Conservation (phyloP, 2,888 invertebrate species). For the Pelosia muscerda region DNA sequence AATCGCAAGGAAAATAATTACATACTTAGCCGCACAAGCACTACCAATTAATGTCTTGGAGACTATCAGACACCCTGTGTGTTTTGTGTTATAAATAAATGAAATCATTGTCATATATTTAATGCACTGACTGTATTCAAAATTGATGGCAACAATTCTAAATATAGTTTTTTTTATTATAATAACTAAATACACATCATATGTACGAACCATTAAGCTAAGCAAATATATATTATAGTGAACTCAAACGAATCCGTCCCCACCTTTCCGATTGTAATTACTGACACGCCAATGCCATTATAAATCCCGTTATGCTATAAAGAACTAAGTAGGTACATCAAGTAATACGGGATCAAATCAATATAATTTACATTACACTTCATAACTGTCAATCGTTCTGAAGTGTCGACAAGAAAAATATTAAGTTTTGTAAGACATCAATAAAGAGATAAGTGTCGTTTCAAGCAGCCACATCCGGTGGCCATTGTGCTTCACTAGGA, state of each 20-base stretch:
- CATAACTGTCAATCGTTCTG: conserved; percentile 69
- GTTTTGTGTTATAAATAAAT: too few species aligned
- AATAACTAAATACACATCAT: not conserved
- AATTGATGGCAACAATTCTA: too few species aligned
- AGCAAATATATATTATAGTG: not conserved
- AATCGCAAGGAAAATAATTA: too few species aligned
- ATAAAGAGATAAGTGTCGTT: conserved; percentile 86
- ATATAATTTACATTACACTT: conserved; percentile 63
- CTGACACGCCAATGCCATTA: conserved; percentile 13
- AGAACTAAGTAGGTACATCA: conserved; percentile 31
- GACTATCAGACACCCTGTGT: too few species aligned
- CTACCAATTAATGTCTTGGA: too few species aligned
- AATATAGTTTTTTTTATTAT: too few species aligned
- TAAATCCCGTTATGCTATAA: conserved; percentile 29
- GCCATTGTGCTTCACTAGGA: conserved; percentile 81
- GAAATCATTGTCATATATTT: too few species aligned
- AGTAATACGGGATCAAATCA: conserved; percentile 47
- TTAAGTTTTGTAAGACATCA: conserved; percentile 84
- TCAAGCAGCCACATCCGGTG: conserved; percentile 85
- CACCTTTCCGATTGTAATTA: not conserved
- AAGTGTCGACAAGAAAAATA: conserved; percentile 82
- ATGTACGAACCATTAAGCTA: conserved; percentile 1
- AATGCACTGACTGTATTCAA: too few species aligned
- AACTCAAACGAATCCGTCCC: not conserved
- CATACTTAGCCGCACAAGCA: too few species aligned